phyloP scores from a whole-genome alignment of 1,140 invertebrate species.

The Lasioglossum baleicum region DNA sequence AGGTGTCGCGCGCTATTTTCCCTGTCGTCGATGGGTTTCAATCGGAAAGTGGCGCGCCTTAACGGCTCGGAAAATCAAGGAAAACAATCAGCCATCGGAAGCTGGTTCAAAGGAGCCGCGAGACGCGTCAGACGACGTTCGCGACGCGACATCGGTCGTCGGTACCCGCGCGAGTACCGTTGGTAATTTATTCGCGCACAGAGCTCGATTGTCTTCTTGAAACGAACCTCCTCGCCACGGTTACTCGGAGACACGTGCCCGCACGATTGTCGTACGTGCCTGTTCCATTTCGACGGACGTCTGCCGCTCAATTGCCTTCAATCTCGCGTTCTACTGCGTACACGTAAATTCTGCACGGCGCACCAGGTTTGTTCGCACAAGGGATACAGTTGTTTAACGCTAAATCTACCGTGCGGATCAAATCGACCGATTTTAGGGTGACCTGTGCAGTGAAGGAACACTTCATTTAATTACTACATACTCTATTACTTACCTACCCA shows the following conservation, averaged over 20 bases:
- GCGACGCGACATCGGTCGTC: background rate
- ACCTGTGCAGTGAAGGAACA: too few species aligned
- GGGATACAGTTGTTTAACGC: too few species aligned
- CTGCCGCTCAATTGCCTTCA: slow-evolving; percentile 2
- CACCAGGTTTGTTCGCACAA: too few species aligned
- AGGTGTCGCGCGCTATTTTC: background rate
- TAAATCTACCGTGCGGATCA: too few species aligned
- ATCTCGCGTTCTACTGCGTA: background rate
- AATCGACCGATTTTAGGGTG: too few species aligned
- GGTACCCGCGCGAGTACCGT: background rate
- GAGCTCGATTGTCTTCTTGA: slow-evolving; percentile 21
- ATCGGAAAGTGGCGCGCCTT: slow-evolving; percentile 28
- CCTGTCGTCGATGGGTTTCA: slow-evolving; percentile 29
- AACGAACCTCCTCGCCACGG: slow-evolving; percentile 7
- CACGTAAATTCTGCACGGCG: background rate
- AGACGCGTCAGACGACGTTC: slow-evolving; percentile 10
- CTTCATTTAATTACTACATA: too few species aligned
- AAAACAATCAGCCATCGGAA: slow-evolving; percentile 13
- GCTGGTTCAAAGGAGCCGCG: slow-evolving; percentile 36
- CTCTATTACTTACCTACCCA: too few species aligned
- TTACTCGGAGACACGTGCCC: slow-evolving; percentile 23
- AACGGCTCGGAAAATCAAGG: slow-evolving; percentile 13
- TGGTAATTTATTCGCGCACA: slow-evolving; percentile 37
- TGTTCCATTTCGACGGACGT: background rate
- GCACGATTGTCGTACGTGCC: background rate